These are phyloP conservation scores for Nibea albiflora DNA, from an alignment of 2,113 vertebrate genomes.

Conservation along the genomic window DNA sequence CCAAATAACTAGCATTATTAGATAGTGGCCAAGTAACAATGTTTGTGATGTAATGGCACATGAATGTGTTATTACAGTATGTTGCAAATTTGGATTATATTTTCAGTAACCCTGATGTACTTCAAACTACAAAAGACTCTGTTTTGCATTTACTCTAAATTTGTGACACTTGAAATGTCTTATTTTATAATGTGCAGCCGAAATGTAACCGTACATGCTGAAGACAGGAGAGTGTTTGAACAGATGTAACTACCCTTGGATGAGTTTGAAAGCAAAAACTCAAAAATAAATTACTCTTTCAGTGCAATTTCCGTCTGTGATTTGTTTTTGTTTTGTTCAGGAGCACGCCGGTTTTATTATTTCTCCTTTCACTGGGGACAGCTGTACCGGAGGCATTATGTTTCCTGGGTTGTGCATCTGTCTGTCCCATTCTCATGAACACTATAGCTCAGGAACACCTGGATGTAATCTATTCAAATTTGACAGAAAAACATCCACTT, in stretches of 20 bases:
- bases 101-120: background rate
- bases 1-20: background rate
- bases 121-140: background rate
- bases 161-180: conserved; percentile 17
- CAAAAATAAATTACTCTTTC: conserved; percentile 74
- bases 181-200: background rate
- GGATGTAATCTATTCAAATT: no score
- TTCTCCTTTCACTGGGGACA: no score
- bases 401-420: no score
- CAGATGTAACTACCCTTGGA: conserved; percentile 45
- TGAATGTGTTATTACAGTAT: background rate
- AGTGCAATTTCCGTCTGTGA: conserved; percentile 46
- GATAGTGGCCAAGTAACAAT: background rate
- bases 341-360: background rate
- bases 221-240: conserved; percentile 71
- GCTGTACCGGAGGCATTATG: no score
- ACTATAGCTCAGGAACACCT: no score
- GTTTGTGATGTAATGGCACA: background rate
- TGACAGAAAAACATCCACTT: no score
- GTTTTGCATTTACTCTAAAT: conserved; percentile 21
- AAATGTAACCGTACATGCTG: conserved; percentile 61
- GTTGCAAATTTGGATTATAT: background rate
- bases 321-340: conserved; percentile 12
- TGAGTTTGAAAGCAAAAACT: conserved; percentile 66
- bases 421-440: no score